A percentile compares a stretch with the other conserved stretches of the same genome.
Conservation (phyloP, 2,888 invertebrate species). For the Dyspetes luteomarginatus region DNA sequence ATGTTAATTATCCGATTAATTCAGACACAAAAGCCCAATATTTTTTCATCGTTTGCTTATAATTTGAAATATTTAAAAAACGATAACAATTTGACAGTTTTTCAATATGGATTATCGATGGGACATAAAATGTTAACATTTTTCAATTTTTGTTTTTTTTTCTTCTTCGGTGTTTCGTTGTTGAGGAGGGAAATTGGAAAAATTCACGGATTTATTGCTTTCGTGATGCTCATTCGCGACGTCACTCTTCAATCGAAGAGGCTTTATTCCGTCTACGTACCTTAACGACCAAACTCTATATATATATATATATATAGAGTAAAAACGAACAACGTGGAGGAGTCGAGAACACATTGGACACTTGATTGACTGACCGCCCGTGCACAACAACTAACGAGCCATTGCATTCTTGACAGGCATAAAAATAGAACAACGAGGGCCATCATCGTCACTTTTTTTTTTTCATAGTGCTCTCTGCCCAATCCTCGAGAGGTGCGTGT, state of each 20-base stretch:
- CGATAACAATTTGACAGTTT: background rate
- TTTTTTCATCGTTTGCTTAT: background rate
- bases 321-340: constrained; percentile 33
- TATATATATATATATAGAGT: constrained; percentile 17
- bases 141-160: too few species aligned
- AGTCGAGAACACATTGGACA: constrained; percentile 47
- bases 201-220: constrained; percentile 42
- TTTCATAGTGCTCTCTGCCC: background rate
- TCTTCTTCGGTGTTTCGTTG: too few species aligned
- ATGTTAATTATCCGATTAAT: constrained; percentile 52
- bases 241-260: constrained; percentile 51
- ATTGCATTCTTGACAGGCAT: constrained; percentile 60
- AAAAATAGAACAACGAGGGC: constrained; percentile 63
- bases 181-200: background rate
- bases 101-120: background rate
- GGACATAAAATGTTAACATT: background rate
- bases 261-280: constrained; percentile 53
- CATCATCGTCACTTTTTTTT: constrained; percentile 49
- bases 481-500: constrained; percentile 7
- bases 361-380: constrained; percentile 61
- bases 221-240: constrained; percentile 22
- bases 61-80: too few species aligned
- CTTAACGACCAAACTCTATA: constrained; percentile 13
- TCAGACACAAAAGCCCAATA: constrained; percentile 13
- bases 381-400: constrained; percentile 62